Conservation (phyloP, 1,140 invertebrate genomes). For the Acromyrmex echinatior region DNA sequence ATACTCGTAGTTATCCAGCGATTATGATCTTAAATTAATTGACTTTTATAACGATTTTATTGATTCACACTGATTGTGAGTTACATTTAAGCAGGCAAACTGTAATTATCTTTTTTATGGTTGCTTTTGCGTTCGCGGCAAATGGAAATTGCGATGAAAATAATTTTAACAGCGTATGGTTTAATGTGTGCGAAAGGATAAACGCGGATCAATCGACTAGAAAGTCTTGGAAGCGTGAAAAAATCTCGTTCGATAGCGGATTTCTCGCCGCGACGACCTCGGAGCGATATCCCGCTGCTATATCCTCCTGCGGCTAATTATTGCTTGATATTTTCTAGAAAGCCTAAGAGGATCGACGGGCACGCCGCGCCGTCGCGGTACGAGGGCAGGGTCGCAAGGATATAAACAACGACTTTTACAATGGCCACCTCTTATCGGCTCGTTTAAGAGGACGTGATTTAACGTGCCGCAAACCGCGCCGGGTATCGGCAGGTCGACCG, state of each 20-base stretch:
- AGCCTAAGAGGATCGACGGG: slow-evolving; percentile 38
- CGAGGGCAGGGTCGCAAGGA: slow-evolving; percentile 46
- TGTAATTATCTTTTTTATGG: background rate
- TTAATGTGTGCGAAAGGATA: slow-evolving; percentile 46
- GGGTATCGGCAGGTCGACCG: slow-evolving; percentile 44
- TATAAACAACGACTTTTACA: slow-evolving; percentile 57
- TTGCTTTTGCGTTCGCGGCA: background rate
- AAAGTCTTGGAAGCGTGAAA: slow-evolving; percentile 70
- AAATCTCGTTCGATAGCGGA: slow-evolving; percentile 66
- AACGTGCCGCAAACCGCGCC: slow-evolving; percentile 28
- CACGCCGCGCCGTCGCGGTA: background rate
- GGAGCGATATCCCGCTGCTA: slow-evolving; percentile 44
- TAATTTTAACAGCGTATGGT: slow-evolving; percentile 40
- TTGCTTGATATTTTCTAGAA: slow-evolving; percentile 64
- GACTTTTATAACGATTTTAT: background rate
- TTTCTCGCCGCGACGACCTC: slow-evolving; percentile 65
- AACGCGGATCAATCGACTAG: slow-evolving; percentile 68
- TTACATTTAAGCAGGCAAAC: background rate
- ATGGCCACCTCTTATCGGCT: slow-evolving; percentile 55
- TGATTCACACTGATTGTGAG: background rate
- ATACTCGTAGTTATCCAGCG: background rate
- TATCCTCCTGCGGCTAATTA: slow-evolving; percentile 50
- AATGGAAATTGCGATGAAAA: slow-evolving; percentile 54
- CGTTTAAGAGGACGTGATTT: slow-evolving; percentile 61
- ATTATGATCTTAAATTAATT: background rate